Evolutionary conservation across 2,888 invertebrate genomes (phyloP).

Genomic region (Teleiodes luculella): DNA sequence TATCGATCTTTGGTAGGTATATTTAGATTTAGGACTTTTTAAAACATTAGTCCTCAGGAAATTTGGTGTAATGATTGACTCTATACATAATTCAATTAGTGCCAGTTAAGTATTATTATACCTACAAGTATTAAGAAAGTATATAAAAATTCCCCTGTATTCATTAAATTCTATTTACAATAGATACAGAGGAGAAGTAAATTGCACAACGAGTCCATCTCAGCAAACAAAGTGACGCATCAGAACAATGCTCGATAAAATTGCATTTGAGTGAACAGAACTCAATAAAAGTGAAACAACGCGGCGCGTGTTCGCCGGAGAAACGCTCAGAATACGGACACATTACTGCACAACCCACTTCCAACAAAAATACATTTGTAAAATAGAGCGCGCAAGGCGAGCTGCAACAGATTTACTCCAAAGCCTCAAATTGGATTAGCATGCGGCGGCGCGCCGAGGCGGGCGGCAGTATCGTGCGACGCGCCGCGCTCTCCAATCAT

Average conservation of each 20-base stretch:
- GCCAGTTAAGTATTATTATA: too few species aligned
- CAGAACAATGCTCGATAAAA: slow-evolving; percentile 27
- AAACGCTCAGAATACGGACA: slow-evolving; percentile 2
- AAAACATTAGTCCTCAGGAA: too few species aligned
- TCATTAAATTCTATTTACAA: not conserved
- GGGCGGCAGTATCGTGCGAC: slow-evolving; percentile 22
- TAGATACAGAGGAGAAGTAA: not conserved
- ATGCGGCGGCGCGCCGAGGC: slow-evolving; percentile 20
- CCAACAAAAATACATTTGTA: slow-evolving; percentile 9
- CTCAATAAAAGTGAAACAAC: slow-evolving; percentile 30
- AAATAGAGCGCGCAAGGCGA: slow-evolving; percentile 10
- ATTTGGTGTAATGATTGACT: too few species aligned
- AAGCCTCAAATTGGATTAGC: slow-evolving; percentile 36
- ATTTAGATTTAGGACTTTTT: too few species aligned
- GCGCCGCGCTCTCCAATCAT: slow-evolving; percentile 15
- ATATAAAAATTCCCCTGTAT: too few species aligned
- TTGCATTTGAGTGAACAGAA: slow-evolving; percentile 28
- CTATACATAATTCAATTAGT: too few species aligned
- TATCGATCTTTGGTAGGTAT: too few species aligned
- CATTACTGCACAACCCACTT: slow-evolving; percentile 9
- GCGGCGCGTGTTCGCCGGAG: slow-evolving; percentile 11
- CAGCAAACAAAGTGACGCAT: slow-evolving; percentile 9
- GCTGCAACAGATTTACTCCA: slow-evolving; percentile 14
- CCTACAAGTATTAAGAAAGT: too few species aligned
- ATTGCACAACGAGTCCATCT: slow-evolving; percentile 2